Percentiles rank a stretch among this genome's conserved stretches.
Conservation (phyloP, 2,797 vertebrate genomes). For the Mycteria americana region DNA sequence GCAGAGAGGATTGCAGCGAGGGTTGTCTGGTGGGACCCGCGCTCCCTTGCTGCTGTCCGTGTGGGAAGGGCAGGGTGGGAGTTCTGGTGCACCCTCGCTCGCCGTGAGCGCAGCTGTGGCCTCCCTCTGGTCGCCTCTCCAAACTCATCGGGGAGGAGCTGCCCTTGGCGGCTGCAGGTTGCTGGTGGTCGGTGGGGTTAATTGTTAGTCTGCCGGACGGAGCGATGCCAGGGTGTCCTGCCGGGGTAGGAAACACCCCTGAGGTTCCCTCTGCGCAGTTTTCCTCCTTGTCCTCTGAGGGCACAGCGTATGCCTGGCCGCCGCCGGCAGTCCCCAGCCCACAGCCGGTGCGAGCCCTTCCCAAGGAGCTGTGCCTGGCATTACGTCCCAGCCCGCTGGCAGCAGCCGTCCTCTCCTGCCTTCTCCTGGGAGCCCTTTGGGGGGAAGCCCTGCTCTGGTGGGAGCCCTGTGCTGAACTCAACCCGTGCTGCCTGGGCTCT, state of each 20-base stretch:
- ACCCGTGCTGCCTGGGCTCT: background rate
- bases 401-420: background rate
- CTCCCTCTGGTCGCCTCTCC: background rate
- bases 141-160: accelerated
- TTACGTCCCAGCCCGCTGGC: background rate
- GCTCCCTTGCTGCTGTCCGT: background rate
- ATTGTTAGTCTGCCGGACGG: background rate
- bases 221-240: accelerated
- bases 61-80: background rate
- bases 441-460: background rate
- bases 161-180: background rate
- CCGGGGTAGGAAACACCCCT: background rate
- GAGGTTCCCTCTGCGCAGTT: background rate
- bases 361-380: background rate
- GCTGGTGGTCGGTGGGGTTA: background rate
- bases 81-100: background rate
- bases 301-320: accelerated
- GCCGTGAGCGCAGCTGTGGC: background rate
- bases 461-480: background rate
- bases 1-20: background rate
- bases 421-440: background rate
- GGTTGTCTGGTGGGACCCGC: background rate
- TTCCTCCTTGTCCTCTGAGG: background rate
- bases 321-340: accelerated
- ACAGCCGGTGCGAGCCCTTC: background rate